Evolutionary conservation across 2,113 vertebrate species (phyloP).

Genomic region (Vulpes ferrilata): DNA sequence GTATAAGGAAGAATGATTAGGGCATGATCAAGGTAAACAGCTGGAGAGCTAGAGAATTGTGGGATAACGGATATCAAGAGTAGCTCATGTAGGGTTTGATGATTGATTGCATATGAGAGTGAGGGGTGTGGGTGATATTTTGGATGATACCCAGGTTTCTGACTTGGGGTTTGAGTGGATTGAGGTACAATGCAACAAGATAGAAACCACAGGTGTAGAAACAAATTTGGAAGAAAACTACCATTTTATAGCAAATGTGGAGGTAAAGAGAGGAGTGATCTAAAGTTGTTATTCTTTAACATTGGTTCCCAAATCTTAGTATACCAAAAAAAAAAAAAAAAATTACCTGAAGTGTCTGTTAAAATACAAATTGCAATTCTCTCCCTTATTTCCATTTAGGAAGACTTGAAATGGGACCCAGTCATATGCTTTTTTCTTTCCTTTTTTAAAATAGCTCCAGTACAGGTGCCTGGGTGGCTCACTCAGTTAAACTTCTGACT

Average conservation of each 20-base stretch:
- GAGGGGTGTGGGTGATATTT: not conserved
- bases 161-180: not conserved
- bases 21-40: not conserved
- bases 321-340: not conserved
- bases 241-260: not conserved
- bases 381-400: not conserved
- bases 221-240: not conserved
- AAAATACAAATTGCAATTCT: not conserved
- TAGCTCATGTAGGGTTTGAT: not conserved
- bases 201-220: not conserved
- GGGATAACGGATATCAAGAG: not conserved
- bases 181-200: not conserved
- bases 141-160: not conserved
- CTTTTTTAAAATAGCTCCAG: not conserved
- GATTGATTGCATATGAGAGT: not conserved
- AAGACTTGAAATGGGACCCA: not conserved
- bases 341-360: not conserved
- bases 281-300: constrained; percentile 10
- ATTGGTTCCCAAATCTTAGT: not conserved
- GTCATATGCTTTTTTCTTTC: not conserved
- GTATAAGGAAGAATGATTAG: not conserved
- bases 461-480: not conserved
- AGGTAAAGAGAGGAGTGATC: not conserved
- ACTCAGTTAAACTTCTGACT: not conserved
- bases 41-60: not conserved